Evolutionary conservation across 2,797 vertebrate genomes (phyloP).

Genomic region (Tokudaia tokunoshimensis): DNA sequence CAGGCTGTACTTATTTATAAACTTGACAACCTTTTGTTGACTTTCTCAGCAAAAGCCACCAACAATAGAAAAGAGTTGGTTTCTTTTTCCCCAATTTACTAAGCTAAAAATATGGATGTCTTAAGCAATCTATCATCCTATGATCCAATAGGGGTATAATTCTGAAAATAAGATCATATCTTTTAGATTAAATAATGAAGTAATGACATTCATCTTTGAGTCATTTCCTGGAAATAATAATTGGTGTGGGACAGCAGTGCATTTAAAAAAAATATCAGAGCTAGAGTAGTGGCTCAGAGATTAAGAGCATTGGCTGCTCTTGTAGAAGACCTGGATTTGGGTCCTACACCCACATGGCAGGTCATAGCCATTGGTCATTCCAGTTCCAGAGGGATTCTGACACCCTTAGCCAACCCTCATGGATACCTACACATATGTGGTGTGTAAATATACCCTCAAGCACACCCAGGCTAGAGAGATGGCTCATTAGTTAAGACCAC

Average conservation of each 20-base stretch:
- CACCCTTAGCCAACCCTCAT: background rate
- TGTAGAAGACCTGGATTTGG: background rate
- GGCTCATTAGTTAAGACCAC: background rate
- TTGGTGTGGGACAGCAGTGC: background rate
- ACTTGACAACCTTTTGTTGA: conserved; percentile 77
- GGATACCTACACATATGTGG: background rate
- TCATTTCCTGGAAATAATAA: conserved; percentile 73
- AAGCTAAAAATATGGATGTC: conserved; percentile 81
- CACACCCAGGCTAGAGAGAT: background rate
- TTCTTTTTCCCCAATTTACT: conserved; percentile 82
- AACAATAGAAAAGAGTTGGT: conserved; percentile 75
- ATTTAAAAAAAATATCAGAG: background rate
- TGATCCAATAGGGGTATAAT: conserved; percentile 67
- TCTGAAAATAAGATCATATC: conserved; percentile 67
- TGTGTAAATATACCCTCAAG: background rate
- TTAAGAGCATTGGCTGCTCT: background rate
- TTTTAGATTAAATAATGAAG: conserved; percentile 64
- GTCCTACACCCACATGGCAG: background rate
- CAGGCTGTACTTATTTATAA: conserved; percentile 72
- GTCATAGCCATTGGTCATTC: background rate
- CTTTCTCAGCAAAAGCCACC: conserved; percentile 43
- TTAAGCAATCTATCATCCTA: conserved; percentile 62
- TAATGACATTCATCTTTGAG: conserved; percentile 66
- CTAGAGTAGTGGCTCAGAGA: background rate
- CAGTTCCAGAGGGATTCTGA: background rate